A percentile compares a stretch with the other conserved stretches of the same genome.
These are phyloP conservation scores for Caenorhabditis japonica DNA, from an alignment of 2,888 invertebrate species.

Conservation along the genomic window DNA sequence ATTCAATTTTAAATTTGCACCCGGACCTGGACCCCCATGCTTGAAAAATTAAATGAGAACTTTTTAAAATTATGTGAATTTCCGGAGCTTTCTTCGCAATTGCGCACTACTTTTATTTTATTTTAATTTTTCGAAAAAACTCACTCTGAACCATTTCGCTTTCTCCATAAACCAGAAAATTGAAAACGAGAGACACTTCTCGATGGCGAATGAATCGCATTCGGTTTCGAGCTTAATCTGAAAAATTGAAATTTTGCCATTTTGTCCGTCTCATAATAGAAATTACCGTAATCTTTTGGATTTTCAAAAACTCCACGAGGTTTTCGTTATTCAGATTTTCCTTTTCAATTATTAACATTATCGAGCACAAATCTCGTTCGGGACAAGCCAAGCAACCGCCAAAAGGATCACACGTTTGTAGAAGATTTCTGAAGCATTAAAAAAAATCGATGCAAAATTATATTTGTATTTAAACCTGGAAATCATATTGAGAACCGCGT, in stretches of 20 bases:
- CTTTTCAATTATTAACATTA: conserved; percentile 16
- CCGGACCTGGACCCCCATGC: too few species aligned
- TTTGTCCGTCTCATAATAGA: not conserved
- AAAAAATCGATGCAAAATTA: not conserved
- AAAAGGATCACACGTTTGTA: not conserved
- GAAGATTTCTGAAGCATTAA: conserved; percentile 17
- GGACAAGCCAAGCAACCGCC: conserved; percentile 32
- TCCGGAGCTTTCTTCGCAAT: too few species aligned
- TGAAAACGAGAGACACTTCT: conserved; percentile 30
- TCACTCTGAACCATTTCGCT: conserved; percentile 27
- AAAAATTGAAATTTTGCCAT: conserved; percentile 3
- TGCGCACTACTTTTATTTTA: too few species aligned
- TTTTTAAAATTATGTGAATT: too few species aligned
- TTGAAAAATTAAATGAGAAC: too few species aligned
- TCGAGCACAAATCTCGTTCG: conserved; percentile 28
- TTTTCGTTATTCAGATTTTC: conserved; percentile 3
- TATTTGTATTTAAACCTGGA: conserved; percentile 15
- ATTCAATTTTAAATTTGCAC: too few species aligned
- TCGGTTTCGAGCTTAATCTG: conserved; percentile 24
- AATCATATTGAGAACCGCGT: conserved; percentile 27
- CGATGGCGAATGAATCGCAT: conserved; percentile 24
- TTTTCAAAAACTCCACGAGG: conserved; percentile 10
- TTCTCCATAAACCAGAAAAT: conserved; percentile 34
- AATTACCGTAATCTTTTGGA: conserved; percentile 16
- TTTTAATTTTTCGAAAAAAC: not conserved